phyloP scores from a whole-genome alignment of 2,888 invertebrate species.

The Minunthozetes semirufus region DNA sequence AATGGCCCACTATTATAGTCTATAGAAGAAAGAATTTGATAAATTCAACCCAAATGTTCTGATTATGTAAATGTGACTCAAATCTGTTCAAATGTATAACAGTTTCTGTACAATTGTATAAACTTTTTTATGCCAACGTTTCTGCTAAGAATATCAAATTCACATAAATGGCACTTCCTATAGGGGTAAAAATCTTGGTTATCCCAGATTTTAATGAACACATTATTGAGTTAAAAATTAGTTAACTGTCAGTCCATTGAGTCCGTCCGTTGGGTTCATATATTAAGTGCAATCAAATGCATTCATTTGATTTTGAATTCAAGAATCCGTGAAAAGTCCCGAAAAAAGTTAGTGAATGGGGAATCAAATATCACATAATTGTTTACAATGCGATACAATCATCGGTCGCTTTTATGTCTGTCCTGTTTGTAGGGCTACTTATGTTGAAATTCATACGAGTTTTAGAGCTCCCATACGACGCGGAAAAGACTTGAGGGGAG shows the following conservation, averaged over 20 bases:
- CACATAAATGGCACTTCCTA: no score
- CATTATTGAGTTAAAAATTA: background rate
- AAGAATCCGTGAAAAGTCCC: background rate
- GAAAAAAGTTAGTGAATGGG: background rate
- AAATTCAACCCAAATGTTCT: no score
- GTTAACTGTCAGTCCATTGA: background rate
- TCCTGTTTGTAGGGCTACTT: background rate
- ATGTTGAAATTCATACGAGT: background rate
- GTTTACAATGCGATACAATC: background rate
- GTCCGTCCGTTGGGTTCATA: background rate
- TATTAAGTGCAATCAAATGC: constrained; percentile 13
- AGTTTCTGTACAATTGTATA: no score
- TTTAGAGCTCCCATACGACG: background rate
- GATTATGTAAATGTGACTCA: no score
- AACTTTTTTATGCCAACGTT: no score
- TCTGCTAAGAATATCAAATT: no score
- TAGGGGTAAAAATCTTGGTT: no score
- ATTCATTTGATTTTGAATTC: background rate
- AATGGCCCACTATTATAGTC: no score
- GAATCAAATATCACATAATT: constrained; percentile 14
- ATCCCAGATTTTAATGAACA: background rate
- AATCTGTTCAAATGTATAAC: no score
- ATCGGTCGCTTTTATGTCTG: constrained; percentile 8
- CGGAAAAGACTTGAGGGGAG: background rate
- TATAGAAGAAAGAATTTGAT: no score